Percentiles rank a stretch among this genome's conserved stretches.
Evolutionary conservation across 2,797 vertebrate genomes (phyloP).

Genomic region (Pseudochirops corinnae): DNA sequence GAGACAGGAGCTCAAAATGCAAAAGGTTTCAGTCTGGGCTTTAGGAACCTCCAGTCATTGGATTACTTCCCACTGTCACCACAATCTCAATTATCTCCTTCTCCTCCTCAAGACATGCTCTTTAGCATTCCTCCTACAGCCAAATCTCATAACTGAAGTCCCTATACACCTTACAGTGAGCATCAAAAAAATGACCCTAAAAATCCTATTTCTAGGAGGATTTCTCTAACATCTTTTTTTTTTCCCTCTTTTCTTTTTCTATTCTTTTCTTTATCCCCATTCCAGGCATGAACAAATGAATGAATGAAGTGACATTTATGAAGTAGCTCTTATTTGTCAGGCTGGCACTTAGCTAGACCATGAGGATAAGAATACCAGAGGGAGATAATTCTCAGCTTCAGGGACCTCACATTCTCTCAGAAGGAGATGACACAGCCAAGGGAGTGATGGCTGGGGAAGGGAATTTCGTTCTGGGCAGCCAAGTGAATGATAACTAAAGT

Average conservation of each 20-base stretch:
- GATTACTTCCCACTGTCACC: background rate
- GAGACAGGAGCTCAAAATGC: constrained; percentile 11
- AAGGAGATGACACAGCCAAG: background rate
- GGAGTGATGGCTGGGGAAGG: background rate
- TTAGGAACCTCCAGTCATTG: constrained; percentile 13
- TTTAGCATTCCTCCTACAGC: constrained; percentile 33
- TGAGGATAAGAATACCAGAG: background rate
- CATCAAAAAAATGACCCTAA: background rate
- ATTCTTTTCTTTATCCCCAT: constrained; percentile 50
- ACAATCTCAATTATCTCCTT: constrained; percentile 28
- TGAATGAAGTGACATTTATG: background rate
- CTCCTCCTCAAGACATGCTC: background rate
- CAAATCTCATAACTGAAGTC: constrained; percentile 22
- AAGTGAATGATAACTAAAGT: background rate
- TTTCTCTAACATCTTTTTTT: constrained; percentile 20
- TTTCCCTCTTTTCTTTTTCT: background rate
- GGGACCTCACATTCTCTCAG: background rate
- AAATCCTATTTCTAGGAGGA: constrained; percentile 12
- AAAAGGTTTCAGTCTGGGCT: constrained; percentile 19
- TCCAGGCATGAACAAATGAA: background rate
- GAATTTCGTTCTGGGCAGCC: background rate
- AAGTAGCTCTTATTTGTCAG: background rate
- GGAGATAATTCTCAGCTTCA: background rate
- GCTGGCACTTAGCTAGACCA: background rate
- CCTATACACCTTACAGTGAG: background rate